Evolutionary conservation across 2,113 vertebrate genomes (phyloP), one percentile per base, ranked within the genome.

Genomic region (Myiagra hebetior): DNA sequence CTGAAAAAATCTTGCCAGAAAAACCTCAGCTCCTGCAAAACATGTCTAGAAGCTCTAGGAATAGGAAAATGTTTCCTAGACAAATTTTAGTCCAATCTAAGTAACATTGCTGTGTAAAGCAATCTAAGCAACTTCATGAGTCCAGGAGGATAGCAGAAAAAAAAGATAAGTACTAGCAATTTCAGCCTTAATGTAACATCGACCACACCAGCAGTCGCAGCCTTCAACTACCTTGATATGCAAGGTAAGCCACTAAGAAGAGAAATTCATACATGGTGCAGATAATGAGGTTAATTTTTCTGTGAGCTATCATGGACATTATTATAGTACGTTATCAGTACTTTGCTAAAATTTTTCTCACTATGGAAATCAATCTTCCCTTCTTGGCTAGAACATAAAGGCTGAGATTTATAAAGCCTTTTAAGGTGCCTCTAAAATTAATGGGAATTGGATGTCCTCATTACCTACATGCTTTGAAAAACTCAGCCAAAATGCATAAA

Each of bases 401-500:
- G 37, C 69, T 89, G 65, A 96, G 93, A 96, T 95, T 97, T 96
- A 95, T 92, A 93, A 87, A 96, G 90, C 91, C 80, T 97, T 96
- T 95, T 97, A 96, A 96, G 86, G 83, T 95, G 88, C 88, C 92
- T 95, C 86, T 94, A 97, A 97, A 97, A 97, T 96, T 96, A 96
- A 96, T 97, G 91, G 80, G 95, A 89, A 92, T 95, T 95, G 88
- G 93, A 96, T 95, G 93, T 95, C 93, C 95, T 97, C 93, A 91
- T 96, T 97, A 96, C 73, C 95, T 89, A 93, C 62, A 87, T 82
- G 93, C 95, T 92, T 93, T 95, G 92, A 93, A 96, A 96, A 96
- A 64, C 83, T 85, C 93, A 76, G 95, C 88, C 96, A 95, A 96
- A 93, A 93, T 82, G 79, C 85, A 94, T 97, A 96, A 97, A 96